A percentile compares a stretch with the other conserved stretches of the same genome.
Evolutionary conservation across 30 jellyfish, hydroid and myxozoan species (phyloP).

Genomic region (Aurelia sp.): DNA sequence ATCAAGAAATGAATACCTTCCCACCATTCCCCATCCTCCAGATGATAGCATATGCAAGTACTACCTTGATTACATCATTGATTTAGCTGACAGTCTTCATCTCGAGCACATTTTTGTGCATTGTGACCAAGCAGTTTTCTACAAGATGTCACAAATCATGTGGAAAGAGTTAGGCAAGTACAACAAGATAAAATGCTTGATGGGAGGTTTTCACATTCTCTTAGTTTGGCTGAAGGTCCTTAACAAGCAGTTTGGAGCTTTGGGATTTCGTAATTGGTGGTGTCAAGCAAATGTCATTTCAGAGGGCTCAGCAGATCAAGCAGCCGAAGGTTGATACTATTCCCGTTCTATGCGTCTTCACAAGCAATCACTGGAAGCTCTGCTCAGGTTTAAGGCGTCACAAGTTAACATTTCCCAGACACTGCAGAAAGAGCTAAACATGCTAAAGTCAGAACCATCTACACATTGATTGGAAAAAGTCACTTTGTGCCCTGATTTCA

Average conservation of each 20-base stretch:
- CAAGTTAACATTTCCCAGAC: conserved; percentile 33
- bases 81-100: conserved; percentile 63
- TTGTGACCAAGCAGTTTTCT: conserved; percentile 56
- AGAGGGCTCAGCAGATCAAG: conserved; percentile 70
- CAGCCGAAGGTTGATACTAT: conserved; percentile 69
- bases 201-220: conserved; percentile 60
- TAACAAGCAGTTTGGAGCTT: conserved; percentile 33
- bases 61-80: conserved; percentile 68
- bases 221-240: conserved; percentile 63
- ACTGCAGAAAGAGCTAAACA: conserved; percentile 53
- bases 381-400: conserved; percentile 27
- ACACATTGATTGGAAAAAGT: conserved; percentile 47
- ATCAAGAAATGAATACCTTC: conserved; percentile 63
- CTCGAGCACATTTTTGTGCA: conserved; percentile 59
- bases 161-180: conserved; percentile 42
- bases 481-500: conserved; percentile 44
- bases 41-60: conserved; percentile 51
- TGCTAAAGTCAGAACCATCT: conserved; percentile 39
- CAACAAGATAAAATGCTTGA: conserved; percentile 50
- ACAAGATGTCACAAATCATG: conserved; percentile 8
- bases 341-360: conserved; percentile 59
- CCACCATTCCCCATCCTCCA: conserved; percentile 67
- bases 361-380: conserved; percentile 59
- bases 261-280: conserved; percentile 56
- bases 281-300: conserved; percentile 47